phyloP scores from a whole-genome alignment of 1,140 invertebrate genomes.

The Copidosoma floridanum region DNA sequence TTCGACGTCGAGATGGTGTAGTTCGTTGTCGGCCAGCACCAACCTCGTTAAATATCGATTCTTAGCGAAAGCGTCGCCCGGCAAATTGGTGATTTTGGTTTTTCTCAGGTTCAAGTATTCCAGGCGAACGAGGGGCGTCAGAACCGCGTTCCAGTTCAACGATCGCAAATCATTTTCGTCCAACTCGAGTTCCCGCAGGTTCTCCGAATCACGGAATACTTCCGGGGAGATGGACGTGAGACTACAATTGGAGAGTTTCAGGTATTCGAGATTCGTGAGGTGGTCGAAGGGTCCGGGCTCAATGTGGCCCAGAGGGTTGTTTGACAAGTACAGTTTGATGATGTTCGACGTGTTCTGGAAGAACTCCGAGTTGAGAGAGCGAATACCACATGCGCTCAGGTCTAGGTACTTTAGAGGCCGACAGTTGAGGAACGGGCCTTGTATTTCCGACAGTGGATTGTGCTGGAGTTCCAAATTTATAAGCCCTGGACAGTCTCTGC shows the following conservation, averaged over 20 bases:
- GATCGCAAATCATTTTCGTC: slow-evolving; percentile 61
- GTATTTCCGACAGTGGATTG: slow-evolving; percentile 63
- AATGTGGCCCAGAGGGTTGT: slow-evolving; percentile 64
- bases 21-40: slow-evolving; percentile 66
- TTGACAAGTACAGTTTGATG: slow-evolving; percentile 67
- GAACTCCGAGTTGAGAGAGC: slow-evolving; percentile 62
- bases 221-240: slow-evolving; percentile 60
- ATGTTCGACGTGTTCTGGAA: slow-evolving; percentile 67
- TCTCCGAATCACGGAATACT: slow-evolving; percentile 60
- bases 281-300: slow-evolving; percentile 63
- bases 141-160: slow-evolving; percentile 62
- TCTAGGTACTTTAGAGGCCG: slow-evolving; percentile 67
- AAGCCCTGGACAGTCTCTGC: slow-evolving; percentile 67
- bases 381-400: slow-evolving; percentile 64
- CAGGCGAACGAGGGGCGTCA: slow-evolving; percentile 61
- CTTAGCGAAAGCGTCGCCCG: slow-evolving; percentile 66
- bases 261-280: slow-evolving; percentile 63
- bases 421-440: slow-evolving; percentile 66
- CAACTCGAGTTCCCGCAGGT: slow-evolving; percentile 66
- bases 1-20: slow-evolving; percentile 64
- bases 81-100: slow-evolving; percentile 62
- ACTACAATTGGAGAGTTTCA: slow-evolving; percentile 67
- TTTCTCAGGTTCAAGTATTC: slow-evolving; percentile 67
- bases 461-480: slow-evolving; percentile 70
- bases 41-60: slow-evolving; percentile 66